Percentiles rank a stretch among this genome's conserved stretches.
These are phyloP conservation scores for Pungitius pungitius DNA, from an alignment of 2,113 vertebrate genomes.

Conservation along the genomic window DNA sequence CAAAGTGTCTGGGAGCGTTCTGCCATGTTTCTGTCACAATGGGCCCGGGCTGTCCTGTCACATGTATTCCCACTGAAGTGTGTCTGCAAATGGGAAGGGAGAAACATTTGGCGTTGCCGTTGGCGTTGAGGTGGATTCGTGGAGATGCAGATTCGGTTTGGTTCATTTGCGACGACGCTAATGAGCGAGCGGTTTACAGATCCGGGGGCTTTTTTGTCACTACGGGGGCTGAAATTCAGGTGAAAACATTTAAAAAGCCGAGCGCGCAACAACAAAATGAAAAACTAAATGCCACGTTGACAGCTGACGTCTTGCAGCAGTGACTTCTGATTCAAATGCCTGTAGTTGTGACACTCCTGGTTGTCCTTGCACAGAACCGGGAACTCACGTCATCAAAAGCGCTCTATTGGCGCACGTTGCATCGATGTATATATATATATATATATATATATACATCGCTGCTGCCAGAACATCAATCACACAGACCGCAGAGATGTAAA, in stretches of 20 bases:
- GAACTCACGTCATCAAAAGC: not conserved
- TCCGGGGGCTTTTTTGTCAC: not conserved
- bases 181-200: not conserved
- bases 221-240: not conserved
- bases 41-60: conserved; percentile 57
- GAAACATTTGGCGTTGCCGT: conserved; percentile 40
- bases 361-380: not conserved
- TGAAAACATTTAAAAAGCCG: not conserved
- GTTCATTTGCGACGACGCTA: conserved; percentile 1
- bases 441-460: too few relatives aligned
- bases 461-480: not conserved
- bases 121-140: conserved; percentile 38
- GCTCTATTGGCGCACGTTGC: not conserved
- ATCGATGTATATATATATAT: too few relatives aligned
- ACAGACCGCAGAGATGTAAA: not conserved
- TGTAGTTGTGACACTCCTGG: not conserved
- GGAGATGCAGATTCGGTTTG: conserved; percentile 52
- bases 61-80: conserved; percentile 34
- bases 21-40: conserved; percentile 65
- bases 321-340: not conserved
- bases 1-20: conserved; percentile 67
- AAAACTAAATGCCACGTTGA: not conserved
- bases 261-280: not conserved
- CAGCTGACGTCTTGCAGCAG: not conserved
- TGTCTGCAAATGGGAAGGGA: conserved; percentile 40